These are phyloP conservation scores for Beroe ovata DNA, from an alignment of 37 sponge, comb jelly and placozoan species.

Conservation along the genomic window DNA sequence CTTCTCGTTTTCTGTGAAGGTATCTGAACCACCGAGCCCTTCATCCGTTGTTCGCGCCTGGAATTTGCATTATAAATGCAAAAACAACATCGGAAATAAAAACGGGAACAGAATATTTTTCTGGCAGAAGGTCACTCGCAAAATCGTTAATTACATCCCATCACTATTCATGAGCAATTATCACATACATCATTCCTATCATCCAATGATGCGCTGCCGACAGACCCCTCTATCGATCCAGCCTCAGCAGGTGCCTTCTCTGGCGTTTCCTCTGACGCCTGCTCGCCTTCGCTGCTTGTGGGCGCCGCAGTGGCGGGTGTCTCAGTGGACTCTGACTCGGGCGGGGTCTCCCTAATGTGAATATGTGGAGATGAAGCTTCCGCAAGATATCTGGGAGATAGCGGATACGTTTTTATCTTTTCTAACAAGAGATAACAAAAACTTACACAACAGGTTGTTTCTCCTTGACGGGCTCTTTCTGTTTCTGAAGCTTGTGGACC, in stretches of 20 bases:
- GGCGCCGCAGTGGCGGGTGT: neutral
- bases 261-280: neutral
- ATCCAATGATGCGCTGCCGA: slow-evolving; percentile 15
- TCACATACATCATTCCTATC: slow-evolving; percentile 25
- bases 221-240: slow-evolving; percentile 34
- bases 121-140: too few species aligned
- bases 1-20: slow-evolving; percentile 49
- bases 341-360: slow-evolving; percentile 1
- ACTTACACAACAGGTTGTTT: slow-evolving; percentile 42
- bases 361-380: too few species aligned
- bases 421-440: too few species aligned
- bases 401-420: too few species aligned
- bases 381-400: too few species aligned
- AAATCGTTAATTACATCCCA: too few species aligned
- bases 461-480: slow-evolving; percentile 49
- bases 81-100: neutral
- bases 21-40: slow-evolving; percentile 50
- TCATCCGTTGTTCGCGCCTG: slow-evolving; percentile 59
- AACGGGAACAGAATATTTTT: too few species aligned
- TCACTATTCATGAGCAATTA: too few species aligned
- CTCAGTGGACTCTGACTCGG: neutral
- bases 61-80: neutral
- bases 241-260: slow-evolving; percentile 11
- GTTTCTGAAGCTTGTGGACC: slow-evolving; percentile 85
- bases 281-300: neutral